Evolutionary conservation across 2,888 invertebrate species (phyloP).

Genomic region (Hetaerina titia): DNA sequence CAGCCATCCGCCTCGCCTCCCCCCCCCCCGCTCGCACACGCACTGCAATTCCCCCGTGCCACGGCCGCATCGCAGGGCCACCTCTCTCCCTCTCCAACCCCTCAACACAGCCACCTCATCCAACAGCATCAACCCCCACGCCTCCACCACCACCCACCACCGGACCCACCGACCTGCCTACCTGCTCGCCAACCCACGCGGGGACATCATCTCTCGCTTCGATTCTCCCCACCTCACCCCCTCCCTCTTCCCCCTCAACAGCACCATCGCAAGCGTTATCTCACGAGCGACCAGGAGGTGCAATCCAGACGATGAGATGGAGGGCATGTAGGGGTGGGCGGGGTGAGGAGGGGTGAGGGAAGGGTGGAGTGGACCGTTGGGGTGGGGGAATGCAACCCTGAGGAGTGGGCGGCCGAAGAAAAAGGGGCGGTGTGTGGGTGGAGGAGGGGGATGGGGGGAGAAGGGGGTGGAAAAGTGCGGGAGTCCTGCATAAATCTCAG

Average conservation of each 20-base stretch:
- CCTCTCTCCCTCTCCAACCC: too few relatives aligned
- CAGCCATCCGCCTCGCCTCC: background rate
- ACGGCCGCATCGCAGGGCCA: too few relatives aligned
- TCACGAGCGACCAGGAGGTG: background rate
- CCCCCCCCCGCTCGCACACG: background rate
- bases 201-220: background rate
- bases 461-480: background rate
- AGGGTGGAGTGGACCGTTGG: background rate
- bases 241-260: background rate
- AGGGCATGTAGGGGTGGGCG: background rate
- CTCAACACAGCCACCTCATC: too few relatives aligned
- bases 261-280: background rate
- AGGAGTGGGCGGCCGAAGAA: background rate
- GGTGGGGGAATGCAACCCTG: background rate
- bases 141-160: too few relatives aligned
- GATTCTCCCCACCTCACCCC: background rate
- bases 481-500: background rate
- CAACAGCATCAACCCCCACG: too few relatives aligned
- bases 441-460: background rate
- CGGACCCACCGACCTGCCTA: too few relatives aligned
- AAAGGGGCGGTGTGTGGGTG: background rate
- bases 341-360: background rate
- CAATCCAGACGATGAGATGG: background rate
- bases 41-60: too few relatives aligned
- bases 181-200: too few relatives aligned